These are phyloP conservation scores for Chaetodon trifasciatus DNA, from an alignment of 2,797 vertebrate species.

Conservation along the genomic window DNA sequence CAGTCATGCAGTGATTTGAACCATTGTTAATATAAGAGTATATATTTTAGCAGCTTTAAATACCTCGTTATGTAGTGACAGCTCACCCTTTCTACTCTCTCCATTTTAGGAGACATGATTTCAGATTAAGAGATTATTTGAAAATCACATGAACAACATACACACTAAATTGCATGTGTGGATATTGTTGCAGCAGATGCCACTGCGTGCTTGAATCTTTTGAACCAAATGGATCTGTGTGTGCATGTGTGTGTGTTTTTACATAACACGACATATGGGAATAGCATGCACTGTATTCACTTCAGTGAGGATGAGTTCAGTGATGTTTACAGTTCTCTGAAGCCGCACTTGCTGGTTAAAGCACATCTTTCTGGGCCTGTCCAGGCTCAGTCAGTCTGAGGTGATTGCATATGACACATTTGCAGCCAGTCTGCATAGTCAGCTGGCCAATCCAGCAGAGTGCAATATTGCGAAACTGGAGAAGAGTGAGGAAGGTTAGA, in stretches of 20 bases:
- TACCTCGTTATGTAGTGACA: slow-evolving; percentile 6
- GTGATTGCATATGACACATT: slow-evolving; percentile 73
- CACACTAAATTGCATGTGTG: background rate
- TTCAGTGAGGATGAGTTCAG: slow-evolving; percentile 4
- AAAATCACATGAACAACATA: background rate
- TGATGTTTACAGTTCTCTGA: slow-evolving; percentile 28
- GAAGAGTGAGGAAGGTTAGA: slow-evolving; percentile 54
- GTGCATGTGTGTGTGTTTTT: background rate
- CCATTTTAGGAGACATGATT: background rate
- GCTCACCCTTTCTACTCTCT: slow-evolving; percentile 5
- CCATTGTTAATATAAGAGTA: slow-evolving; percentile 11
- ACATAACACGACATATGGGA: slow-evolving; percentile 1
- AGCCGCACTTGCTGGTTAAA: slow-evolving; percentile 15
- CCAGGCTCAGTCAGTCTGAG: slow-evolving; percentile 47
- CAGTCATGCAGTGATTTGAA: background rate
- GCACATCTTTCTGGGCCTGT: slow-evolving; percentile 28
- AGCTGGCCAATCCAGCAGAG: slow-evolving; percentile 61
- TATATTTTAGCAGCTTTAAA: slow-evolving; percentile 27
- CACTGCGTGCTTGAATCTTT: background rate
- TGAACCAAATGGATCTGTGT: slow-evolving; percentile 23
- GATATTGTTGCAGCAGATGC: slow-evolving; percentile 11
- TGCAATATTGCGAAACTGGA: slow-evolving; percentile 63
- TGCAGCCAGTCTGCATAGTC: slow-evolving; percentile 65
- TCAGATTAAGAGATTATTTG: background rate
- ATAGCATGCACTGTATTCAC: background rate